phyloP scores from a whole-genome alignment of 1,140 invertebrate species.

The Rhopalosiphum padi region DNA sequence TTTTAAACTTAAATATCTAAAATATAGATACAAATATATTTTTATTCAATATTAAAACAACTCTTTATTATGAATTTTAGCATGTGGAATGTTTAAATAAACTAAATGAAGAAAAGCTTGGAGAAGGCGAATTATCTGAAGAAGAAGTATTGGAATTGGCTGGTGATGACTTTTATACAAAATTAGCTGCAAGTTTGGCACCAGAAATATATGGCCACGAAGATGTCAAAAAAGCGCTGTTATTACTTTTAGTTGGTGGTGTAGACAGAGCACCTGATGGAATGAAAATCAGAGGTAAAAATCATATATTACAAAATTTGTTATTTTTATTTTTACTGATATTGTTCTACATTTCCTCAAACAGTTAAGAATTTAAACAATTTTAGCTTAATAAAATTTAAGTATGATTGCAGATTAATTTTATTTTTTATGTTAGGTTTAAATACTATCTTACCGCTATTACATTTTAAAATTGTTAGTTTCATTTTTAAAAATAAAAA shows the following conservation, averaged over 20 bases:
- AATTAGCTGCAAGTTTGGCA: slow-evolving; percentile 91
- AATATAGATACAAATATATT: slow-evolving; percentile 27
- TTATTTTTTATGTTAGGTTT: too few relatives aligned
- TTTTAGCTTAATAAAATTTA: too few relatives aligned
- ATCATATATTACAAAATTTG: too few relatives aligned
- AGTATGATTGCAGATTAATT: too few relatives aligned
- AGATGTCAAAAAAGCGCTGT: slow-evolving; percentile 96
- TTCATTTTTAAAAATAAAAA: too few relatives aligned
- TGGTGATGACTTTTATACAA: slow-evolving; percentile 91
- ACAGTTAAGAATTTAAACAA: too few relatives aligned
- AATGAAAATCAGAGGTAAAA: slow-evolving; percentile 78
- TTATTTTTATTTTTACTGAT: too few relatives aligned
- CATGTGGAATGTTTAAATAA: slow-evolving; percentile 60
- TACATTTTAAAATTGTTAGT: too few relatives aligned
- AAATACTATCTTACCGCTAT: too few relatives aligned
- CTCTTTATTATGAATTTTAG: slow-evolving; percentile 51
- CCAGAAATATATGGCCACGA: slow-evolving; percentile 99
- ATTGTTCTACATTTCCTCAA: too few relatives aligned
- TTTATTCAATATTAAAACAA: neutral
- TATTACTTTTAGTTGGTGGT: slow-evolving; percentile 93
- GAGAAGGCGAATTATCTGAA: slow-evolving; percentile 76
- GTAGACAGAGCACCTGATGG: slow-evolving; percentile 88
- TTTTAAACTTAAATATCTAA: neutral
- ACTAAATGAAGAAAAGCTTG: slow-evolving; percentile 73
- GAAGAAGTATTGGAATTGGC: slow-evolving; percentile 79